phyloP scores from a whole-genome alignment of 2,113 vertebrate genomes.

The Climacteris rufus region DNA sequence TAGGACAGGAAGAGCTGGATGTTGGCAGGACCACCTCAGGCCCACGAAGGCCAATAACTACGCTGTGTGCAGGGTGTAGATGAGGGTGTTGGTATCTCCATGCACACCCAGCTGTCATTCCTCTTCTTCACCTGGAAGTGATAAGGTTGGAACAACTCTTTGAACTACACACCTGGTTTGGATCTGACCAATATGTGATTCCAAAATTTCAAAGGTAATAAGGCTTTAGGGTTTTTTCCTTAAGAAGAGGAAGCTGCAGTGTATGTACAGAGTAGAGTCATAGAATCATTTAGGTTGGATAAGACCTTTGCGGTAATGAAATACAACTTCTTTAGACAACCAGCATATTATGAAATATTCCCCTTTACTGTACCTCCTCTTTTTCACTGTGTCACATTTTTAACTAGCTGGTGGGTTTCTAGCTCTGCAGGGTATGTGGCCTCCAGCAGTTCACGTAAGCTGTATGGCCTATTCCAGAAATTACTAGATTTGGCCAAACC shows the following conservation, averaged over 20 bases:
- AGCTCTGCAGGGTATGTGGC: neutral
- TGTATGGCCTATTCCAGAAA: neutral
- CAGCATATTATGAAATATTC: neutral
- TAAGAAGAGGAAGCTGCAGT: neutral
- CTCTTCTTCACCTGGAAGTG: neutral
- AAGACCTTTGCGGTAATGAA: neutral
- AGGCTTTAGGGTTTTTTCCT: neutral
- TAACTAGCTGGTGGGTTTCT: neutral
- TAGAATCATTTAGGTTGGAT: neutral
- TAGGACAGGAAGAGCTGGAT: neutral
- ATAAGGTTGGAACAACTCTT: neutral
- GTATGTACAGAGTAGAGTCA: neutral
- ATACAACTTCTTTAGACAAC: neutral
- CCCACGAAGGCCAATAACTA: rapidly evolving
- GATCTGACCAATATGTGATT: neutral
- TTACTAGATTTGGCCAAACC: neutral
- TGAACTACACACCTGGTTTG: neutral
- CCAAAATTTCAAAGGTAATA: neutral
- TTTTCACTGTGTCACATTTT: neutral
- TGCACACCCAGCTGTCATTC: neutral
- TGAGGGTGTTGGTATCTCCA: neutral
- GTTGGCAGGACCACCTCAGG: neutral
- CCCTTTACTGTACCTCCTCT: neutral
- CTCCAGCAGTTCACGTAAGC: neutral
- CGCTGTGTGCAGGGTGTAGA: rapidly evolving